Evolutionary conservation across 2,888 invertebrate genomes (phyloP).

Genomic region (Dyspetes luteomarginatus): DNA sequence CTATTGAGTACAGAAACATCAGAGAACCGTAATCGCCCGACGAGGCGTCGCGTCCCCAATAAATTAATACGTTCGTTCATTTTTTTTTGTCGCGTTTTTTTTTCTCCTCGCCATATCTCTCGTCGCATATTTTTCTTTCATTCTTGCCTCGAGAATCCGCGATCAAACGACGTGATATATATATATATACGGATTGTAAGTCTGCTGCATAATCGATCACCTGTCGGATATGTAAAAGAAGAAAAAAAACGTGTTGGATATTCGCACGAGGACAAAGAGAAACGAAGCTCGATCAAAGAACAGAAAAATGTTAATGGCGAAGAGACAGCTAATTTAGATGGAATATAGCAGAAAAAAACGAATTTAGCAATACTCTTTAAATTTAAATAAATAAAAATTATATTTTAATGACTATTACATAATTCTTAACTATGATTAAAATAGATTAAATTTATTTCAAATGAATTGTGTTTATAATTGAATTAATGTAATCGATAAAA

Average conservation of each 20-base stretch:
- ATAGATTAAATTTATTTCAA: not conserved
- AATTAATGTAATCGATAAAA: not conserved
- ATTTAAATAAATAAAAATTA: too few relatives aligned
- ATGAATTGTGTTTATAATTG: not conserved
- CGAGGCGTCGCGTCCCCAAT: conserved; percentile 65
- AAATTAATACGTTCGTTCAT: conserved; percentile 61
- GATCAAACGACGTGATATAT: conserved; percentile 27
- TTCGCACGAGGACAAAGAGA: not conserved
- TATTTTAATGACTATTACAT: too few relatives aligned
- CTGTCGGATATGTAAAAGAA: too few relatives aligned
- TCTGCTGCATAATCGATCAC: conserved; percentile 2
- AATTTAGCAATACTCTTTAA: too few relatives aligned
- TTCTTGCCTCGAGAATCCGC: conserved; percentile 25
- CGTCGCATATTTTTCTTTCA: conserved; percentile 30
- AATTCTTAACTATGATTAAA: too few relatives aligned
- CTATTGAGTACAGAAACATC: conserved; percentile 37
- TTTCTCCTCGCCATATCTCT: conserved; percentile 23
- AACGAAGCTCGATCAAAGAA: conserved; percentile 46
- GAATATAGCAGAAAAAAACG: too few relatives aligned
- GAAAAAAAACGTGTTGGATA: not conserved
- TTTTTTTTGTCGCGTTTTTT: conserved; percentile 33
- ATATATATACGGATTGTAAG: not conserved
- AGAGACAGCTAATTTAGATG: too few relatives aligned
- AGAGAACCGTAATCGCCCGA: conserved; percentile 40
- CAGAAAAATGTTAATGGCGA: conserved; percentile 33